phyloP scores from a whole-genome alignment of 2,113 vertebrate species.

The Ochotona princeps region DNA sequence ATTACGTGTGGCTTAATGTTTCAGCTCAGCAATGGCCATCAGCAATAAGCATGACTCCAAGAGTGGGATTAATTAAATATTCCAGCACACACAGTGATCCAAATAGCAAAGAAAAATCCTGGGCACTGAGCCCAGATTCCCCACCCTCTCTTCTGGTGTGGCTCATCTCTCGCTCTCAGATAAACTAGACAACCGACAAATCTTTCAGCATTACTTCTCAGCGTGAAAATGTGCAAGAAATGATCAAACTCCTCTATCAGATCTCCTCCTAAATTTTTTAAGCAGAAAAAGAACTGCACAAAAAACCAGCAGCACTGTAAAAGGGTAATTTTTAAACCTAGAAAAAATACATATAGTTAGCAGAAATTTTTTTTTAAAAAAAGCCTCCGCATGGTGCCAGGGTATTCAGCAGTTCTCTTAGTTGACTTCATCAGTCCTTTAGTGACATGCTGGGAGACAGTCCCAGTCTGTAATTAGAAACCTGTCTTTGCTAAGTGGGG shows the following conservation, averaged over 20 bases:
- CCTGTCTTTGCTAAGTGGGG: constrained; percentile 11
- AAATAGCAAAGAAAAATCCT: constrained; percentile 74
- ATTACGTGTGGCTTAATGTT: constrained; percentile 71
- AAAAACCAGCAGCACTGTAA: constrained; percentile 36
- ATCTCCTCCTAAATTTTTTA: constrained; percentile 38
- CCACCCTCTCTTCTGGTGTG: constrained; percentile 74
- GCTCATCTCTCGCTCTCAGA: constrained; percentile 13
- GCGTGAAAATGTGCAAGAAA: constrained; percentile 32
- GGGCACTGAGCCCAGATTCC: constrained; percentile 72
- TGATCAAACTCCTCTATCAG: constrained; percentile 17
- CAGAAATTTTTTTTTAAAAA: constrained; percentile 40
- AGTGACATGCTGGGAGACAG: neutral
- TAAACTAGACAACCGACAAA: constrained; percentile 58
- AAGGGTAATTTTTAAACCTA: constrained; percentile 37
- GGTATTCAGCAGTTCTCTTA: constrained; percentile 3
- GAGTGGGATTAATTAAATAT: constrained; percentile 69
- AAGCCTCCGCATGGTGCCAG: neutral
- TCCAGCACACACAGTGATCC: constrained; percentile 71
- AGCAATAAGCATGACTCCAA: constrained; percentile 66
- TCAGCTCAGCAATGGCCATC: constrained; percentile 56
- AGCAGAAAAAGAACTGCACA: constrained; percentile 13
- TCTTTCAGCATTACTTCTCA: constrained; percentile 44
- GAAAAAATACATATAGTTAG: neutral
- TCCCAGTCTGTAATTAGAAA: neutral
- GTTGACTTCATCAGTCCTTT: neutral